phyloP scores from a whole-genome alignment of 2,888 invertebrate genomes.

The Oxystoma pomonae region DNA sequence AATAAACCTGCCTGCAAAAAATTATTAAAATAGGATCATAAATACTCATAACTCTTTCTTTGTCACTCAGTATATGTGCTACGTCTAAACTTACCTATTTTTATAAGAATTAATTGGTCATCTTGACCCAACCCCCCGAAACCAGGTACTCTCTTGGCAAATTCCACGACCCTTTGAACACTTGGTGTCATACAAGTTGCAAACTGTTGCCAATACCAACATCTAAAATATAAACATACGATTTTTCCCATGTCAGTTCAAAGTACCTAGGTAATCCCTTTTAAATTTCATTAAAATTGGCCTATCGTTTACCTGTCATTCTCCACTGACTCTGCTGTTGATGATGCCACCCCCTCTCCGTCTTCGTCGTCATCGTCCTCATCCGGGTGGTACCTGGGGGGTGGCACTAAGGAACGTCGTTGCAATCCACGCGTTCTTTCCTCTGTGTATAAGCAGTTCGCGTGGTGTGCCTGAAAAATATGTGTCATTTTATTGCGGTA shows the following conservation, averaged over 20 bases:
- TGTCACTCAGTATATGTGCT: no score
- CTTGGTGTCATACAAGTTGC: conserved; percentile 82
- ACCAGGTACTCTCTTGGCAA: conserved; percentile 91
- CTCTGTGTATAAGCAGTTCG: conserved; percentile 84
- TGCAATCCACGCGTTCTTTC: conserved; percentile 70
- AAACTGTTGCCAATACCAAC: conserved; percentile 86
- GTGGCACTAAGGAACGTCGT: conserved; percentile 63
- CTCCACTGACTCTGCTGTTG: conserved; percentile 38
- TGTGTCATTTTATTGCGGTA: no score
- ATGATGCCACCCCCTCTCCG: conserved; percentile 53
- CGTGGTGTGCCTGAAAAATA: conserved; percentile 85
- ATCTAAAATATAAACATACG: conserved; percentile 32
- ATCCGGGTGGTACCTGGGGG: conserved; percentile 25
- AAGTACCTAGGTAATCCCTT: neutral
- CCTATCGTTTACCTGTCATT: conserved; percentile 34
- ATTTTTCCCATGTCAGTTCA: neutral
- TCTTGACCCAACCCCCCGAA: conserved; percentile 89
- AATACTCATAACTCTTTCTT: no score
- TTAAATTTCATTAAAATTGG: neutral
- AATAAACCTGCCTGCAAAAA: no score
- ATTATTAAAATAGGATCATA: no score
- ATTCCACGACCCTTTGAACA: conserved; percentile 92
- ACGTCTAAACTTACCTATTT: conserved; percentile 58
- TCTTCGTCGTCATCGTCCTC: conserved; percentile 28
- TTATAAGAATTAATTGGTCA: conserved; percentile 94